A percentile compares a stretch with the other conserved stretches of the same genome.
phyloP scores from a whole-genome alignment of 2,797 vertebrate genomes.

The Diceros bicornis region DNA sequence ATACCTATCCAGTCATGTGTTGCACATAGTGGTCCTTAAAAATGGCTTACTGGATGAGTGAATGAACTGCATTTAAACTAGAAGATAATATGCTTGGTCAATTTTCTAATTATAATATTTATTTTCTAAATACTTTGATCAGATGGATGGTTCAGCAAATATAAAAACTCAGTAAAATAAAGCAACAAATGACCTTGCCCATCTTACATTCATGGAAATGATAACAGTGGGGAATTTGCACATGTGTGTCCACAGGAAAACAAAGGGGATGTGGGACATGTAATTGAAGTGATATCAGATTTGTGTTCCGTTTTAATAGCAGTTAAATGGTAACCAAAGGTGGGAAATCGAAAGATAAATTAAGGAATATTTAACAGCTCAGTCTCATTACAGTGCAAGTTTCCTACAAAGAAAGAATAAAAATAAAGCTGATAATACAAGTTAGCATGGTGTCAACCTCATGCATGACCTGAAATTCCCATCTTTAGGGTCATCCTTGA shows the following conservation, averaged over 20 bases:
- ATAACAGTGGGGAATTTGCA: background rate
- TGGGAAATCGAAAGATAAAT: conserved; percentile 7
- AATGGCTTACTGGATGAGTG: background rate
- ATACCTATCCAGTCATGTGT: background rate
- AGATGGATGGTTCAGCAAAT: background rate
- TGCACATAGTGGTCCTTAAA: background rate
- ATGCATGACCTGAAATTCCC: background rate
- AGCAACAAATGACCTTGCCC: background rate
- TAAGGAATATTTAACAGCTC: background rate
- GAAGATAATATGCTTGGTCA: background rate
- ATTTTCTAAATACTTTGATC: conserved; percentile 28
- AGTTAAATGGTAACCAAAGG: conserved; percentile 12
- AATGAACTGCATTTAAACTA: background rate
- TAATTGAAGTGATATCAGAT: background rate
- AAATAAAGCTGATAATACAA: background rate
- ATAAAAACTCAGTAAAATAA: conserved; percentile 52
- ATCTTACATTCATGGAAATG: background rate
- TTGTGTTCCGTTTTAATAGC: background rate
- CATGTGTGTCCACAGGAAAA: background rate
- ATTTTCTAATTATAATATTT: conserved; percentile 39
- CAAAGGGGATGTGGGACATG: background rate
- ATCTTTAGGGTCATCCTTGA: background rate
- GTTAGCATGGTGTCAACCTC: background rate
- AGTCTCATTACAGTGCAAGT: background rate
- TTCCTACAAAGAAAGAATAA: background rate